These are phyloP conservation scores for Conopomorpha cramerella DNA, from an alignment of 1,140 invertebrate species.

Conservation along the genomic window DNA sequence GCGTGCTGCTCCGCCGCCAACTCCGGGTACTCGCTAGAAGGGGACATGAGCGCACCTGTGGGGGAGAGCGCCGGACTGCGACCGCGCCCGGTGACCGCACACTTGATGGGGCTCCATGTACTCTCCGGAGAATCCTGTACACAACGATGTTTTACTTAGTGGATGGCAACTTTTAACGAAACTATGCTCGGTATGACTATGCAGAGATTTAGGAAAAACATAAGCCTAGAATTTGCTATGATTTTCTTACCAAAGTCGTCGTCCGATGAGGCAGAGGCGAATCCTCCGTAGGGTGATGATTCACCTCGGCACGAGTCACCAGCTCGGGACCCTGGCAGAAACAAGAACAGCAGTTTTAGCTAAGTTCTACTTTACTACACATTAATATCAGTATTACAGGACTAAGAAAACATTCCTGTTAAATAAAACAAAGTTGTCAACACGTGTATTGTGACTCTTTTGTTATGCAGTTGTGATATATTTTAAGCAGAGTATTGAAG, in stretches of 20 bases:
- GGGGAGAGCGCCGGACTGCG: constrained; percentile 54
- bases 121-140: constrained; percentile 63
- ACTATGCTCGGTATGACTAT: too few relatives aligned
- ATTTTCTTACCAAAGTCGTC: too few relatives aligned
- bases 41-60: constrained; percentile 17
- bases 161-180: background rate
- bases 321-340: constrained; percentile 42
- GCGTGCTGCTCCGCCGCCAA: constrained; percentile 38
- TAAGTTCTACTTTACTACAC: too few relatives aligned
- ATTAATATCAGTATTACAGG: too few relatives aligned
- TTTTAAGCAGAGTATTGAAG: too few relatives aligned
- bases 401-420: too few relatives aligned
- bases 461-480: too few relatives aligned
- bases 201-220: too few relatives aligned
- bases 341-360: background rate
- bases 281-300: constrained; percentile 62
- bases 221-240: too few relatives aligned
- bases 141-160: background rate
- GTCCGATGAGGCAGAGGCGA: constrained; percentile 61
- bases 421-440: too few relatives aligned
- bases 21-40: constrained; percentile 37
- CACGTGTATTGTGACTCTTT: too few relatives aligned
- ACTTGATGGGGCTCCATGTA: constrained; percentile 61
- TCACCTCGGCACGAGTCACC: constrained; percentile 61
- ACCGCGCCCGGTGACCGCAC: constrained; percentile 44